Conservation (phyloP, 2,113 vertebrate species). For the Anoplopoma fimbria region DNA sequence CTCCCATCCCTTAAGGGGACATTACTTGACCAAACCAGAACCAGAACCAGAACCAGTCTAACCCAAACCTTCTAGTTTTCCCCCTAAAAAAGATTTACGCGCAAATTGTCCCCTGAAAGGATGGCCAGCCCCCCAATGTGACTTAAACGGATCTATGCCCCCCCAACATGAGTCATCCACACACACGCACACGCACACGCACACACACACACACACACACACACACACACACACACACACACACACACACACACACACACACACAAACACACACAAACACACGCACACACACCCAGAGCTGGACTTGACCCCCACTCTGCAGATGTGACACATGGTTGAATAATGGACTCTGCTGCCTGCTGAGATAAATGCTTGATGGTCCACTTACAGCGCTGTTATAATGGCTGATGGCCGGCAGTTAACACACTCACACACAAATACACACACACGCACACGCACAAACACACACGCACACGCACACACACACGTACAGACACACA, state of each 20-base stretch:
- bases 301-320: conserved; percentile 45
- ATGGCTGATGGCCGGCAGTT: conserved; percentile 25
- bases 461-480: conserved; percentile 14
- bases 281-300: conserved; percentile 5
- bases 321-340: conserved; percentile 63
- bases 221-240: background rate
- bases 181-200: too few relatives aligned
- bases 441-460: conserved; percentile 33
- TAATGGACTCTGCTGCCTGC: conserved; percentile 62
- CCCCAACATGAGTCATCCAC: too few relatives aligned
- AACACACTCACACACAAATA: conserved; percentile 34
- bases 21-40: too few relatives aligned
- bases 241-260: conserved; percentile 24
- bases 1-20: too few relatives aligned
- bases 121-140: too few relatives aligned
- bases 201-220: too few relatives aligned
- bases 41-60: too few relatives aligned
- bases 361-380: conserved; percentile 68
- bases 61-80: too few relatives aligned
- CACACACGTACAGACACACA: background rate
- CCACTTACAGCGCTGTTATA: conserved; percentile 48
- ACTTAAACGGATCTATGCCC: too few relatives aligned
- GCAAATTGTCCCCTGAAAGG: too few relatives aligned
- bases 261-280: conserved; percentile 16
- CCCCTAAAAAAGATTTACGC: too few relatives aligned